Base-by-base conservation (phyloP, 2,797 vertebrate species). In the Lithobates sylvaticus region DNA sequence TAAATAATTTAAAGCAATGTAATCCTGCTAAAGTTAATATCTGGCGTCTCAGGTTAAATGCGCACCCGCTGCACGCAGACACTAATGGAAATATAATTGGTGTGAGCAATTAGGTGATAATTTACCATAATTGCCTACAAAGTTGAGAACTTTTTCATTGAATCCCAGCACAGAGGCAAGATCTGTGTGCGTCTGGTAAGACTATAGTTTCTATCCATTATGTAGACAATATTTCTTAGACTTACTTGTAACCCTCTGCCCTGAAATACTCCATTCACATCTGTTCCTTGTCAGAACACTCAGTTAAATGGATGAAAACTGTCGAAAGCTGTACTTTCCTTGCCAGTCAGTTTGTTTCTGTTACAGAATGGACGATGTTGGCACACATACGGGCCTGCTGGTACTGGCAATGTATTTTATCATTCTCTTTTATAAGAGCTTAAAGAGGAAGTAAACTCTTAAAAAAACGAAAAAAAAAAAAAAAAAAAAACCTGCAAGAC, bases 61-160 rank as follows among this genome's bases (percentile, higher is more conserved):
- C 87, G 79, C 86, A 84, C 87, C 81, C 36, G 88, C 76, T 1
- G 0, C 76, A 1, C 15, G 76, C 77, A 61, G 87, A 39, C 0
- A 0, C 83, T 92, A 91, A 90, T 26, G 85, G 88, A 86, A 88
- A 91, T 79, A 81, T 92, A 92, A 94, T 91, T 91, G 29, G 88
- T 77, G 1, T 86, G 81, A 92, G 89, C 88, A 90, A 89, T 91
- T 89, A 92, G 0, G 0, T 72, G 80, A 88, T 90, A 86, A 86
- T 89, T 91, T 89, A 89, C 74, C 29, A 34, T 79, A 83, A 85
- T 88, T 89, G 34, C 36, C 0, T 0, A 78, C 88, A 87, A 87
- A 87, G 86, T 87, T 87, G 54, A 69, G 76, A 87, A 80, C 44
- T 87, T 87, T 87, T 84, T 87, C 47, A 80, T 80, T 87, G 70